phyloP scores from a whole-genome alignment of 53 echinoderm and acorn worm genomes.

The Holothuria scabra region DNA sequence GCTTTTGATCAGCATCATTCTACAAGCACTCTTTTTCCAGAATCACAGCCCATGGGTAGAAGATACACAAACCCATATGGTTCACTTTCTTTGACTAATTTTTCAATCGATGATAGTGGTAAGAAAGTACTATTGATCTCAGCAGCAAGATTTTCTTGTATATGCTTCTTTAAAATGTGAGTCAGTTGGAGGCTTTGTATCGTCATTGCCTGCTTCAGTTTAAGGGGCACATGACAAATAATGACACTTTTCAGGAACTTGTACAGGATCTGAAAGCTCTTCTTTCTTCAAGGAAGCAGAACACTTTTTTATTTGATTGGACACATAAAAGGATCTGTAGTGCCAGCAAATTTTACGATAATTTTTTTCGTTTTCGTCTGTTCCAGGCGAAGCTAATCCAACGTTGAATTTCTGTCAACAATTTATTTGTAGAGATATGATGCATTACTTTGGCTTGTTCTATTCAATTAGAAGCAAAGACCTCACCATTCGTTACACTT shows the following conservation, averaged over 20 bases:
- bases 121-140: too few relatives aligned
- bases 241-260: neutral
- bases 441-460: constrained; percentile 39
- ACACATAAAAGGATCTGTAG: neutral
- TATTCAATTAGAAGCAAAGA: constrained; percentile 44
- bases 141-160: too few relatives aligned
- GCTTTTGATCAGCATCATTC: too few relatives aligned
- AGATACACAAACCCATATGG: too few relatives aligned
- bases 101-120: too few relatives aligned
- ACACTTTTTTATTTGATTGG: neutral
- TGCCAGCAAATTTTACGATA: neutral
- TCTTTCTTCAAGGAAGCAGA: neutral
- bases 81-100: too few relatives aligned
- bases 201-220: too few relatives aligned
- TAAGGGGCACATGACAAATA: neutral
- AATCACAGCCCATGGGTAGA: too few relatives aligned
- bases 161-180: too few relatives aligned
- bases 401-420: constrained; percentile 37
- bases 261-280: neutral
- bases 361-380: neutral
- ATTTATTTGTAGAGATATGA: constrained; percentile 38
- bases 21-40: too few relatives aligned
- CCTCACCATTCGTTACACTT: constrained; percentile 15
- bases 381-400: neutral
- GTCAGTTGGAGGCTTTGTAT: too few relatives aligned